phyloP scores from a whole-genome alignment of 2,797 vertebrate genomes.

The Buphagus erythrorhynchus region DNA sequence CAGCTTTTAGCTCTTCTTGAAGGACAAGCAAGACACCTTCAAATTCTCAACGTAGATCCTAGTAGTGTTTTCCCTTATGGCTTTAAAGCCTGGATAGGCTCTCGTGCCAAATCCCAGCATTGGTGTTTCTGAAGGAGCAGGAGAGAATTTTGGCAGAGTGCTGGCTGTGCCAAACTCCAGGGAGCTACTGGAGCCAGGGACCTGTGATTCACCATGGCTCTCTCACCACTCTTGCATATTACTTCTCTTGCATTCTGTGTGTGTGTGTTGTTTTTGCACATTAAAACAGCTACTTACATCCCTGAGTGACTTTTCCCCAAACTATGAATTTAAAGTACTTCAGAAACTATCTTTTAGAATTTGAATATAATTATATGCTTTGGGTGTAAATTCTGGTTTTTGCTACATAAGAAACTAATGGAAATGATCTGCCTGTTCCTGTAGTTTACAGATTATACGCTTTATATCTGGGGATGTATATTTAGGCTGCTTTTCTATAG shows the following conservation, averaged over 20 bases:
- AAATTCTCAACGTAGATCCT: background rate
- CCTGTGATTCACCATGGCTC: background rate
- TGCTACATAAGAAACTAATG: slow-evolving; percentile 73
- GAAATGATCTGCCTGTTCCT: slow-evolving; percentile 74
- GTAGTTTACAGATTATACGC: slow-evolving; percentile 74
- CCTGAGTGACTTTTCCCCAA: slow-evolving; percentile 58
- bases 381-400: slow-evolving; percentile 74
- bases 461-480: slow-evolving; percentile 65
- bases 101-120: background rate
- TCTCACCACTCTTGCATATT: background rate
- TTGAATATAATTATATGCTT: slow-evolving; percentile 79
- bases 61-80: background rate
- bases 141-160: background rate
- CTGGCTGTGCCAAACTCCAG: background rate
- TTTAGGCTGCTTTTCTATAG: slow-evolving; percentile 70
- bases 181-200: background rate
- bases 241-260: background rate
- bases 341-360: slow-evolving; percentile 70
- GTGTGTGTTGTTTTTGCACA: background rate
- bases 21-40: background rate
- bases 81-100: background rate
- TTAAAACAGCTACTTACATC: slow-evolving; percentile 50
- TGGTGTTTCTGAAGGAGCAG: background rate
- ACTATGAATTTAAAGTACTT: slow-evolving; percentile 77
- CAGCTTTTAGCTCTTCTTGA: background rate